Base-by-base conservation (phyloP, 2,888 invertebrate species). In the Acanthacorydalis orientalis region DNA sequence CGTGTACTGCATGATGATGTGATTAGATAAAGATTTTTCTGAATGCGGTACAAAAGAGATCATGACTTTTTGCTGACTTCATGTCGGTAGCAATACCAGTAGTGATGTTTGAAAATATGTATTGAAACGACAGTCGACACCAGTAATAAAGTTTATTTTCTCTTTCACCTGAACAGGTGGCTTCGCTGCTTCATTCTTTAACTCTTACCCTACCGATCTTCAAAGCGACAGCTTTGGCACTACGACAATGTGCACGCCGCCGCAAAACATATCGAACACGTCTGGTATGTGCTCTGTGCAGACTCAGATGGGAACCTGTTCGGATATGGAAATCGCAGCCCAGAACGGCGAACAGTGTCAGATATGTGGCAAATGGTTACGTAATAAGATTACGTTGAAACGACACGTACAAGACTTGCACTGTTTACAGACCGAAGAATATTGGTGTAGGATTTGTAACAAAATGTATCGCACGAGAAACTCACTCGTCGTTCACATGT, bases 401-500 rank as follows among this genome's bases (percentile, higher is more conserved):
- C 54, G 59, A 50, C 61, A 61, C 50, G 54, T 61, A 46, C 57
- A 57, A 55, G 60, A 61, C 51, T 54, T 60, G 50, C 61, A 61
- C 52, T 59, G 57, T 43, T 57, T 54, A 11, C 59, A 59, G 48
- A 59, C 55, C n/a, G 57, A 59, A 51, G 56, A 57, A 49, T 60
- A 57, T 46, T 57, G 58, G 57, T 60, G 60, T 49, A 52, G 52
- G 41, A 57, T 59, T 46, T 62, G 62, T 54, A 56, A 59, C 50
- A 57, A 59, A 38, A 56, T 55, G 48, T 62, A 61, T 51, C 53
- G 60, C 42, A 62, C 61, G 9, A 61, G 59, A 52, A 62, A 62
- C 51, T 61, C 60, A 54, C 55, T 62, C 33, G 59, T 60, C 46
- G 60, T 59, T 47, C 60, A 62, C 51, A 57, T 56, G 52, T 59